Percentiles rank a stretch among this genome's conserved stretches.
Evolutionary conservation across 2,113 vertebrate genomes (phyloP).

Genomic region (Colaptes auratus): DNA sequence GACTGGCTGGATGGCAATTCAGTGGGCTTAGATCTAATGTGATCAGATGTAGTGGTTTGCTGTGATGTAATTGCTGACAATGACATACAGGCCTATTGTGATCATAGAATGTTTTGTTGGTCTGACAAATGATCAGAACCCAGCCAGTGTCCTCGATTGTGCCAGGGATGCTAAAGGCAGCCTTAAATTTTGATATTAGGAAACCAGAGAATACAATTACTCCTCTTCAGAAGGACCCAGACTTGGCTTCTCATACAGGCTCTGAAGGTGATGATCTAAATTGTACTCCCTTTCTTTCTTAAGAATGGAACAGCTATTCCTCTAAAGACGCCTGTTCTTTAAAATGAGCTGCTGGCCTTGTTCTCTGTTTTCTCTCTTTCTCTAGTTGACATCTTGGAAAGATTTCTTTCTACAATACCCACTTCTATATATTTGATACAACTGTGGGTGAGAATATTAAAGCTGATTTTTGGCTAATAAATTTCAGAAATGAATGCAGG

Average conservation of each 20-base stretch:
- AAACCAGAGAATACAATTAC: not conserved
- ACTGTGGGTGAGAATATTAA: constrained; percentile 23
- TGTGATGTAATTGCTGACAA: no score
- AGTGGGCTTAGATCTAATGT: no score
- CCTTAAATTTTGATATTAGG: not conserved
- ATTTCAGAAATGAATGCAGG: constrained; percentile 67
- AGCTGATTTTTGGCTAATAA: constrained; percentile 70
- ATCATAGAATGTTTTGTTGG: not conserved
- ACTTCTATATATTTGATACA: not conserved
- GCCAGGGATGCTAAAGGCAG: not conserved
- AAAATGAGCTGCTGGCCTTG: not conserved
- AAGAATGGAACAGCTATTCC: not conserved
- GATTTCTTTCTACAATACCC: not conserved
- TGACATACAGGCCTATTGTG: no score
- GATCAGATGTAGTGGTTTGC: no score
- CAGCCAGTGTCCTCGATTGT: not conserved
- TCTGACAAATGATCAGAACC: not conserved
- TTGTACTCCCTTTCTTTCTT: not conserved
- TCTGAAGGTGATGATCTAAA: not conserved
- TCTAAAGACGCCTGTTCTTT: not conserved
- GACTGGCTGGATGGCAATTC: no score
- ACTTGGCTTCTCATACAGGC: not conserved
- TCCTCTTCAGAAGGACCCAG: not conserved
- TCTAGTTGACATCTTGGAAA: not conserved
- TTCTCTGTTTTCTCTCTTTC: not conserved